Percentiles rank a stretch among this genome's conserved stretches.
Conservation (phyloP, 2,888 invertebrate species). For the Nomada fabriciana region DNA sequence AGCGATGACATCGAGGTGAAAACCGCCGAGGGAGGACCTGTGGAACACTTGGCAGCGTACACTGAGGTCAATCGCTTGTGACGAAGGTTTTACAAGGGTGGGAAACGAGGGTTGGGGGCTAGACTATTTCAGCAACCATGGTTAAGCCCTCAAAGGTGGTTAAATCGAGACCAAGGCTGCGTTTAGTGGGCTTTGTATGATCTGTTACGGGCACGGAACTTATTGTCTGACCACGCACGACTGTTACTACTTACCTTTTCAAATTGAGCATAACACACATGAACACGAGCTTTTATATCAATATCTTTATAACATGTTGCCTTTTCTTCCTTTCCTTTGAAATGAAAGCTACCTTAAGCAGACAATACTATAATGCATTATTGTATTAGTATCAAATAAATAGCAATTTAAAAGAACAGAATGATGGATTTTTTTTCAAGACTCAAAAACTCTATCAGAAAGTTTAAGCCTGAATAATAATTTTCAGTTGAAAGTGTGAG, state of each 20-base stretch:
- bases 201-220: slow-evolving; percentile 13
- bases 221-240: background rate
- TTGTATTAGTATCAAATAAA: no score
- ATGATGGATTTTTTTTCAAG: no score
- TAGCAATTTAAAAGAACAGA: no score
- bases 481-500: no score
- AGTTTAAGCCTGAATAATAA: no score
- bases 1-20: slow-evolving; percentile 61
- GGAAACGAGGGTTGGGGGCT: slow-evolving; percentile 49
- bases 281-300: background rate
- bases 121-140: slow-evolving; percentile 42
- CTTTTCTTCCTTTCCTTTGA: background rate
- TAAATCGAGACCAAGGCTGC: slow-evolving; percentile 48
- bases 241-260: background rate
- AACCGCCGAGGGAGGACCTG: slow-evolving; percentile 65
- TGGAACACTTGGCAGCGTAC: slow-evolving; percentile 68
- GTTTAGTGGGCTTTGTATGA: slow-evolving; percentile 50
- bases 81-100: slow-evolving; percentile 66
- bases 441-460: no score
- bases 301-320: background rate
- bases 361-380: no score
- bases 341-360: no score
- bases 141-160: slow-evolving; percentile 62
- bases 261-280: no score
- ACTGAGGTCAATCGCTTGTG: slow-evolving; percentile 69